Base-by-base conservation (phyloP, 2,888 invertebrate species). In the Periphyllus acericola region DNA sequence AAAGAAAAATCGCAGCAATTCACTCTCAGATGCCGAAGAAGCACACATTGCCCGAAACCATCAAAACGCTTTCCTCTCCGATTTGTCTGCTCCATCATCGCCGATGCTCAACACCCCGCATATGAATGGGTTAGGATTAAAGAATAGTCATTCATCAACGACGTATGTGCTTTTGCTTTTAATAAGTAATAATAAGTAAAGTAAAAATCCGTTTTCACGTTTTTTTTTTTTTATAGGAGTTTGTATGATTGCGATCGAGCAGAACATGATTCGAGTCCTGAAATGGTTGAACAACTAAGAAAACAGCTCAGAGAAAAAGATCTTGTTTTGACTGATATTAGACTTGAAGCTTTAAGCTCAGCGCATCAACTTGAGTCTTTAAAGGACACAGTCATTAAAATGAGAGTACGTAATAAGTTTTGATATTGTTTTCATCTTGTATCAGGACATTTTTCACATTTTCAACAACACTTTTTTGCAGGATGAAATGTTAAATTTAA, bases 361-460 rank as follows among this genome's bases (percentile, higher is more conserved):
- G 99, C 99, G 6, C 98, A 99, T 92, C 99, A 99, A 92, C 93
- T 99, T 87, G 99, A 99, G 92, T 98, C 97, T 90, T 93, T 99
- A 34, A 96, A 98, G 92, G 99, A 99, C 91, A 97, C 98, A 83
- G 97, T 99, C 91, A 97, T 96, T 92, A 97, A 97, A 92, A 98
- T 99, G 97, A 95, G 98, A 93, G 97, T 97, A 92, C 92, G 93
- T 92, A 60, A 81, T 34, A 72, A 79, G 40, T 25, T 78, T 52
- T 46, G 32, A 80, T 29, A 34, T 60, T 0, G 9, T 75, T 3
- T 55, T 29, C 9, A 32, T 14, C 11, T 46, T 29, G 29, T 66
- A 9, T 66, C 14, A 14, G 11, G 46, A 14, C 60, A 21, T 60
- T 60, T 0, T 66, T 66, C 29, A 29, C 29, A 6, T 5, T 21